Percentiles rank a stretch among this genome's conserved stretches.
These are phyloP conservation scores for Cichlasoma orientale DNA, from an alignment of 2,797 vertebrate genomes.

Conservation along the genomic window DNA sequence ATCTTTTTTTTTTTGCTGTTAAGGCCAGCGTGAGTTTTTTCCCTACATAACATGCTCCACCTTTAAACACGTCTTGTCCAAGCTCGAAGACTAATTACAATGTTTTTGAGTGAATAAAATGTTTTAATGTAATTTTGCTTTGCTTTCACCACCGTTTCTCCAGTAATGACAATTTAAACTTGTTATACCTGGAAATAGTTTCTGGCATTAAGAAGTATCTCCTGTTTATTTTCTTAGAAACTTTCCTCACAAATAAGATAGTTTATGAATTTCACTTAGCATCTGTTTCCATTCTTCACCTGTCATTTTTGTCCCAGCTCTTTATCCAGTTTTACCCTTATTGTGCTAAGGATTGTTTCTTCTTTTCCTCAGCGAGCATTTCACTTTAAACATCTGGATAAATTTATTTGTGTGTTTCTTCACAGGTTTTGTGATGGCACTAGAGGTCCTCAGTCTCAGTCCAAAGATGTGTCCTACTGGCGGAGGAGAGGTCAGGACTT, in stretches of 20 bases:
- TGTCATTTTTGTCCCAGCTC: neutral
- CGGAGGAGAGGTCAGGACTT: conserved; percentile 92
- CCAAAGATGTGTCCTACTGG: conserved; percentile 88
- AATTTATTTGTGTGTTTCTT: conserved; percentile 28
- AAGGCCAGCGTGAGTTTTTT: neutral
- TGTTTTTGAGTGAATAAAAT: neutral
- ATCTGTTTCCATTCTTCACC: neutral
- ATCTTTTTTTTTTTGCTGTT: neutral
- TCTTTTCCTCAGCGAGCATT: neutral
- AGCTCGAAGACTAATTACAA: neutral
- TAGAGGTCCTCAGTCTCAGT: conserved; percentile 76
- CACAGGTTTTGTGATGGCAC: conserved; percentile 80
- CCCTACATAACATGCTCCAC: neutral
- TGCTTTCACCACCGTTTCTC: neutral
- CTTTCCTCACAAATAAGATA: no score
- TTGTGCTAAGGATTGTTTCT: neutral
- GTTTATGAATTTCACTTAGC: neutral
- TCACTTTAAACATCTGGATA: neutral
- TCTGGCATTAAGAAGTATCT: neutral
- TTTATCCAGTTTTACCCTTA: neutral
- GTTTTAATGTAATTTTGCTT: neutral
- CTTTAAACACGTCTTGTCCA: neutral
- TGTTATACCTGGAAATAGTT: neutral
- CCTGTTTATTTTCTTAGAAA: neutral
- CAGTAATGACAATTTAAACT: neutral